Evolutionary conservation across 2,797 vertebrate genomes (phyloP), one percentile per base, ranked within the genome.

Genomic region (Acipenser transmontanus): DNA sequence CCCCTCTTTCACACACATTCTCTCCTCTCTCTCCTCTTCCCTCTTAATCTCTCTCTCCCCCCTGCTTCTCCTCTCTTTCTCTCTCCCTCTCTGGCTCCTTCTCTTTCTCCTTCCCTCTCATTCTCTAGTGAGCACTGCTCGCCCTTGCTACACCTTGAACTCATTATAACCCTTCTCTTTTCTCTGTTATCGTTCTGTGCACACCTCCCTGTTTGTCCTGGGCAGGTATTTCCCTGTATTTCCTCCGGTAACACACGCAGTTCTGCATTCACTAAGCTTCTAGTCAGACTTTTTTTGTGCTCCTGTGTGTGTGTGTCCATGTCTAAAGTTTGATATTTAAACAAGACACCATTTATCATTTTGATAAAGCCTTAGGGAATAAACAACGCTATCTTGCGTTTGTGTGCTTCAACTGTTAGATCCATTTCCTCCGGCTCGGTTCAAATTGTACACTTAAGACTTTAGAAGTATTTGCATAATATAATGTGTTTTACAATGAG

Each of bases 81-180:
- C 34, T 34, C 34, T 4, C n/a, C 34, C 54, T 11, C 2, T 50
- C 20, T 47, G 34, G 20, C 48, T 47, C 50, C 20, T 47, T 57
- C 8, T 12, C 17, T 17, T 17, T 17, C 34, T 34, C 34, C 34
- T 34, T 4, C 34, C 34, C 0, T 34, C 54, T 11, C 54, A 7
- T n/a, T 57, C 54, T 7, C 6, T 11, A 57, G 54, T 57, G 47
- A 65, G 49, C 17, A 47, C 52, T 59, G 48, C 56, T 65, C 34
- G 11, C 49, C 64, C 47, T 54, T 12, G 61, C 49, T 65, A 59
- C n/a, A 57, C 14, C 65, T 64, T 50, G 12, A 10, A 65, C 63
- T 65, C 49, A 69, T 64, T 64, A 17, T 56, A 64, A 8, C 10
- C 65, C 65, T 56, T 49, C 17, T 4, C 56, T 60, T 57, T 60